These are phyloP conservation scores for Alviniconcha marisindica DNA, from an alignment of 1,140 invertebrate species.

Conservation along the genomic window DNA sequence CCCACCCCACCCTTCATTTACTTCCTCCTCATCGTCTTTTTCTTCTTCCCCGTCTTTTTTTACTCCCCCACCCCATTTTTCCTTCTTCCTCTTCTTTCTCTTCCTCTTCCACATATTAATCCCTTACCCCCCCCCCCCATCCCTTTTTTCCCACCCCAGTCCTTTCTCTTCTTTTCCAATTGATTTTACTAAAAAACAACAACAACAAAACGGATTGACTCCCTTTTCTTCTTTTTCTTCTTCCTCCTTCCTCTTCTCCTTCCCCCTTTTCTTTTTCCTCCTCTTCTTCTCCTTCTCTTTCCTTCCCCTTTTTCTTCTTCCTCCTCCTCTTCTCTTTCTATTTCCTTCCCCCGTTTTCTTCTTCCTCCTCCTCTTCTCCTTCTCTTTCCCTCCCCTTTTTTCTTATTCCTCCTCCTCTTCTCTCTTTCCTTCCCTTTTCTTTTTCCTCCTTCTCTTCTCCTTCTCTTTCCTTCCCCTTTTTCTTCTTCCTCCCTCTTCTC, in stretches of 20 bases:
- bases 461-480: constrained; percentile 1
- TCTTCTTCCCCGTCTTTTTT: neutral
- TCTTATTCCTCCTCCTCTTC: neutral
- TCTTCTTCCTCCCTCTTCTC: neutral
- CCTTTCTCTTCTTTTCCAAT: too few relatives aligned
- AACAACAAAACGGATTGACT: too few relatives aligned
- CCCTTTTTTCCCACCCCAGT: too few relatives aligned
- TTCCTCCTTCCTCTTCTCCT: too few relatives aligned
- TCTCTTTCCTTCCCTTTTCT: neutral
- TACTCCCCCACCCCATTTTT: neutral
- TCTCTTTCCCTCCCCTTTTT: neutral
- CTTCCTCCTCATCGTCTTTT: neutral
- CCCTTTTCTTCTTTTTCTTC: too few relatives aligned
- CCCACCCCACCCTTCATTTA: neutral
- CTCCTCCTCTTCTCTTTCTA: neutral
- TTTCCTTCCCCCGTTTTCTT: neutral
- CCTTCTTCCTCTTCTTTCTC: neutral
- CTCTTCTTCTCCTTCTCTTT: neutral
- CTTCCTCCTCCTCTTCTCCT: neutral
- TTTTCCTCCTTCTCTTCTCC: neutral
- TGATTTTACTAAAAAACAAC: too few relatives aligned
- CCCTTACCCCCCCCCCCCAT: too few relatives aligned
- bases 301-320: neutral
- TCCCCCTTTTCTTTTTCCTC: too few relatives aligned
- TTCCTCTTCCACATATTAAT: too few relatives aligned